Base-by-base conservation (phyloP, 92 coral and sea anemone genomes). In the Porites divaricata region DNA sequence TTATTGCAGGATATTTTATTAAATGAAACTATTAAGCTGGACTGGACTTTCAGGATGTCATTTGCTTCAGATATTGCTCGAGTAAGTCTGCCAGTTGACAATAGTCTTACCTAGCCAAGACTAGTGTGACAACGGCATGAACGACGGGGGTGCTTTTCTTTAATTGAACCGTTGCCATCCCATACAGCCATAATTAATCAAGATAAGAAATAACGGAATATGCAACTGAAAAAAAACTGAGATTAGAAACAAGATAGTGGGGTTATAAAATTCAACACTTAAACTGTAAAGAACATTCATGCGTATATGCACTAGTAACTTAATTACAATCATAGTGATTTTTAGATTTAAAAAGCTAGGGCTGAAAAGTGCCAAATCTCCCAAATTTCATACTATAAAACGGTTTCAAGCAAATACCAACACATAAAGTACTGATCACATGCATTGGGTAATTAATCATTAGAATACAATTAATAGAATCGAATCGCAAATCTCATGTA, bases 1-100 rank as follows among this genome's bases (percentile, higher is more conserved):
- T 74, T 57, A 9, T 72, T 74, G 53, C 69, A 93, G 96, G 92
- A 93, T 69, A 90, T 90, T 61, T 90, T 93, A 17, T 74, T 76
- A 13, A 92, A 88, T 48, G 90, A 90, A 8, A 80, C 78, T 49
- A 87, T 93, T 12, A 93, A 93, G 79, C 74, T 93, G 85, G 96
- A 93, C 85, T 93, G 94, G 96, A 93, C 91, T 24, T 93, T 93
- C 73, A 75, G 90, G 83, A 82, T 93, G 92, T 90, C 96, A 6
- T 93, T 93, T 83, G 89, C 94, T 65, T 84, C 80, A 71, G 96
- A 93, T 69, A 93, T 93, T 72, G 96, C 94, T 52, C 83, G 94
- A 83, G 96, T 93, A 82, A 64, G 94, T 81, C 9, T 1, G n/a
- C 16, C 25, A 16, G 79, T 45, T 11, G 41, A 9, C 19, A 5